Evolutionary conservation across 2,113 vertebrate species (phyloP).

Genomic region (Macquaria ambigua): DNA sequence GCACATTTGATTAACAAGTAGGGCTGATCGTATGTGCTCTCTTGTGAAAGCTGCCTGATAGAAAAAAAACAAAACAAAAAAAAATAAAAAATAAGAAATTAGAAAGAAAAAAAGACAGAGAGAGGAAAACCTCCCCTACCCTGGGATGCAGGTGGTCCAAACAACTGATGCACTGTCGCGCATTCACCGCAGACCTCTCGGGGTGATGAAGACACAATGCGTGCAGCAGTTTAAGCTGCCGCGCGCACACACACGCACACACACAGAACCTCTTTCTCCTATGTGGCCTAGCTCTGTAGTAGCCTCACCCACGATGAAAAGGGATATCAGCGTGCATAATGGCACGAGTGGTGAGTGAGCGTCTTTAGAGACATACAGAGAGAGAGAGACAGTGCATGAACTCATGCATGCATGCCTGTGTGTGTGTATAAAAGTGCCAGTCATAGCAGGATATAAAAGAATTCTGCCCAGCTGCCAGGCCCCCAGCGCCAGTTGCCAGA

Average conservation of each 20-base stretch:
- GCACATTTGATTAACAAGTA: not conserved
- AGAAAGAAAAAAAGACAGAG: not conserved
- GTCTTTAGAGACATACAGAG: conserved; percentile 49
- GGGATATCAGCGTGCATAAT: conserved; percentile 54
- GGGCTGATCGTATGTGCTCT: not conserved
- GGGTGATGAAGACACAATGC: conserved; percentile 20
- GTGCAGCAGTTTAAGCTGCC: conserved; percentile 1
- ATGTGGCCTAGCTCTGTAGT: conserved; percentile 13
- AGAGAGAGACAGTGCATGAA: conserved; percentile 43
- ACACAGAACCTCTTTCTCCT: conserved; percentile 21
- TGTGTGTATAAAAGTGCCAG: conserved; percentile 69
- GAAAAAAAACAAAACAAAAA: not conserved
- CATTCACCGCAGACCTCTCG: not conserved
- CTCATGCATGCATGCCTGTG: conserved; percentile 53
- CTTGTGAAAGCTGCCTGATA: not conserved
- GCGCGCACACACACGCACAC: not conserved
- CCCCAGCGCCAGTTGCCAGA: conserved; percentile 60
- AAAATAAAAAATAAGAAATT: not conserved
- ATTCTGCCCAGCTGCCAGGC: conserved; percentile 71
- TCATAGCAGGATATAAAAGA: conserved; percentile 67
- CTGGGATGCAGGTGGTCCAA: conserved; percentile 34
- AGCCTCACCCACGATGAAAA: conserved; percentile 50
- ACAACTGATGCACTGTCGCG: conserved; percentile 24
- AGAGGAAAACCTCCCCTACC: not conserved
- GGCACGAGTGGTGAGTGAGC: conserved; percentile 48